Percentiles rank a stretch among this genome's conserved stretches.
Evolutionary conservation across 2,113 vertebrate species (phyloP).

Genomic region (Macrotis lagotis): DNA sequence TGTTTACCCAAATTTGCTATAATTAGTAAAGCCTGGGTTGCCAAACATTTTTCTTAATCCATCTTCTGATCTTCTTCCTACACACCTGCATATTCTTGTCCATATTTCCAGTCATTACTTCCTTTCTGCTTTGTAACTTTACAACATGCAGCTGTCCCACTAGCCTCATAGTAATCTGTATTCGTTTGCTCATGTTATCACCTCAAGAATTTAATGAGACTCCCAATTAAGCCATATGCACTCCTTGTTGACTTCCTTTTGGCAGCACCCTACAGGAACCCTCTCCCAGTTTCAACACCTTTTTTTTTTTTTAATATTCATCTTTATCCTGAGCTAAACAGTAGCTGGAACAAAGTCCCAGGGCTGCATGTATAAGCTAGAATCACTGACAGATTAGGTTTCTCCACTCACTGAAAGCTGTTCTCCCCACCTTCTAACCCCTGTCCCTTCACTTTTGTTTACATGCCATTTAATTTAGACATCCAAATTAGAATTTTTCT

Average conservation of each 20-base stretch:
- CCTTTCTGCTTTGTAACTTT: background rate
- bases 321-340: background rate
- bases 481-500: background rate
- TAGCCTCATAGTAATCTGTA: background rate
- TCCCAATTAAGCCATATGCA: background rate
- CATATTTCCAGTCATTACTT: background rate
- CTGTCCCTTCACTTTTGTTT: background rate
- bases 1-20: background rate
- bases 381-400: background rate
- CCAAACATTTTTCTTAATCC: background rate
- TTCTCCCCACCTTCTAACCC: background rate
- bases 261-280: conserved; percentile 22
- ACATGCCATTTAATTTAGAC: background rate
- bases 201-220: background rate
- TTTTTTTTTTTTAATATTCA: conserved; percentile 11
- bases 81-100: background rate
- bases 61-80: background rate
- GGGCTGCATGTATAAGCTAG: background rate
- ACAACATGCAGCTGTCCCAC: background rate
- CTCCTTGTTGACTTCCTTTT: conserved; percentile 20
- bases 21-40: background rate
- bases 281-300: background rate
- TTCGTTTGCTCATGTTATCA: background rate
- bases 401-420: background rate
- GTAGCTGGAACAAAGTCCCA: background rate